Evolutionary conservation across 1,140 invertebrate species (phyloP).

Genomic region (Gryon sp.): DNA sequence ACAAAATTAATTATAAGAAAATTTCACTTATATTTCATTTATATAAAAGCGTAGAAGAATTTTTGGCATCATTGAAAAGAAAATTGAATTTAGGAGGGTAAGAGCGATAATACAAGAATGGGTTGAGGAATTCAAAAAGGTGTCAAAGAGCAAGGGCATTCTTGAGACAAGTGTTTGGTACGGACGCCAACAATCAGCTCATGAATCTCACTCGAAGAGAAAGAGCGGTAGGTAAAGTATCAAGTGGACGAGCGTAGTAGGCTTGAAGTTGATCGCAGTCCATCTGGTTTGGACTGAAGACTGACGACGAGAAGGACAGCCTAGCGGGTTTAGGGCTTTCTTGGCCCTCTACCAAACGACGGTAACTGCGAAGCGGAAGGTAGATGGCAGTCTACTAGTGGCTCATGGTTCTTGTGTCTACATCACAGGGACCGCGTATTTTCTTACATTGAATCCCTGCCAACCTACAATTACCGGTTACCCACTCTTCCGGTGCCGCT

Average conservation of each 20-base stretch:
- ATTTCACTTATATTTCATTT: too few relatives aligned
- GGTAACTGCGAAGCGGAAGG: slow-evolving; percentile 44
- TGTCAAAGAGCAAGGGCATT: slow-evolving; percentile 33
- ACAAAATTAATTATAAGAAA: too few relatives aligned
- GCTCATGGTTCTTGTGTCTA: slow-evolving; percentile 73
- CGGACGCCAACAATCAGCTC: slow-evolving; percentile 30
- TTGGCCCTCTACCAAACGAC: slow-evolving; percentile 76
- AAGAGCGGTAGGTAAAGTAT: slow-evolving; percentile 43
- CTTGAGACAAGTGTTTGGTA: slow-evolving; percentile 46
- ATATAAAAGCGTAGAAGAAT: too few relatives aligned
- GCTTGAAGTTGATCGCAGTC: slow-evolving; percentile 63
- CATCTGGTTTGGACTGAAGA: slow-evolving; percentile 71
- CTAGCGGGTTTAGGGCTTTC: slow-evolving; percentile 73
- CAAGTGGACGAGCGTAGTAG: slow-evolving; percentile 44
- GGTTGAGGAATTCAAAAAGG: slow-evolving; percentile 16
- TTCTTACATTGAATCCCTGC: slow-evolving; percentile 80
- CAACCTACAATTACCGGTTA: slow-evolving; percentile 79
- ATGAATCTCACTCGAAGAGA: slow-evolving; percentile 45
- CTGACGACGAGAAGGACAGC: slow-evolving; percentile 51
- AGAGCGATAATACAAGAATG: not conserved
- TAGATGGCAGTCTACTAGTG: slow-evolving; percentile 63
- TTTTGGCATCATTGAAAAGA: too few relatives aligned
- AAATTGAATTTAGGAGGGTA: too few relatives aligned
- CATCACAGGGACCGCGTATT: slow-evolving; percentile 74
- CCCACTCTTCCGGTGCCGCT: slow-evolving; percentile 73